Percentiles rank a stretch among this genome's conserved stretches.
These are phyloP conservation scores for Epizoanthus ramosus DNA, from an alignment of 92 coral and sea anemone species.

Conservation along the genomic window DNA sequence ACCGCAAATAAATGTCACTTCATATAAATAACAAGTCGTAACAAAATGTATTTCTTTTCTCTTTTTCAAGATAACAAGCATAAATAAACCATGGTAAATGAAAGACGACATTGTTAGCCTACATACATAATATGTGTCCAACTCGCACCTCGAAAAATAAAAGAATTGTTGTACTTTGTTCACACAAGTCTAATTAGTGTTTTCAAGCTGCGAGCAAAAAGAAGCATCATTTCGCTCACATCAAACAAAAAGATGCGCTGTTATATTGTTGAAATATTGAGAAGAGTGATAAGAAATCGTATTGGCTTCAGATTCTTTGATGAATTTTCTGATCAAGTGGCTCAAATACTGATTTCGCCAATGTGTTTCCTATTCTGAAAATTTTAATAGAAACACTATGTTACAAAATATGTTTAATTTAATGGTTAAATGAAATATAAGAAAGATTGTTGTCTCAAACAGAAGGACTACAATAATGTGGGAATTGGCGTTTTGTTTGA, in stretches of 20 bases:
- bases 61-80: constrained; percentile 17
- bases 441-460: constrained; percentile 5
- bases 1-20: constrained; percentile 30
- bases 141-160: constrained; percentile 26
- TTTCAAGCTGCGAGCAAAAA: constrained; percentile 26
- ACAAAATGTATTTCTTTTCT: constrained; percentile 20
- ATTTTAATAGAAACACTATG: constrained; percentile 11
- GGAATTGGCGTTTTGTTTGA: constrained; percentile 30
- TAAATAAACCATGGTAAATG: background rate
- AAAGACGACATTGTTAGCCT: constrained; percentile 17
- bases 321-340: no score
- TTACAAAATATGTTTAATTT: constrained; percentile 20
- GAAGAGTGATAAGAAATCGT: no score
- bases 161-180: constrained; percentile 31
- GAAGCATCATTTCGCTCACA: background rate
- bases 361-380: background rate
- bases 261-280: no score
- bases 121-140: constrained; percentile 22
- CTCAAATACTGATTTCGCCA: background rate
- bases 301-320: no score
- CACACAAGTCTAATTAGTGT: constrained; percentile 28
- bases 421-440: constrained; percentile 22
- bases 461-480: constrained; percentile 40
- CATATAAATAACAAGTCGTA: constrained; percentile 18
- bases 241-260: no score